These are phyloP conservation scores for Mactromeris polynyma DNA, from an alignment of 2,888 invertebrate species.

Conservation along the genomic window DNA sequence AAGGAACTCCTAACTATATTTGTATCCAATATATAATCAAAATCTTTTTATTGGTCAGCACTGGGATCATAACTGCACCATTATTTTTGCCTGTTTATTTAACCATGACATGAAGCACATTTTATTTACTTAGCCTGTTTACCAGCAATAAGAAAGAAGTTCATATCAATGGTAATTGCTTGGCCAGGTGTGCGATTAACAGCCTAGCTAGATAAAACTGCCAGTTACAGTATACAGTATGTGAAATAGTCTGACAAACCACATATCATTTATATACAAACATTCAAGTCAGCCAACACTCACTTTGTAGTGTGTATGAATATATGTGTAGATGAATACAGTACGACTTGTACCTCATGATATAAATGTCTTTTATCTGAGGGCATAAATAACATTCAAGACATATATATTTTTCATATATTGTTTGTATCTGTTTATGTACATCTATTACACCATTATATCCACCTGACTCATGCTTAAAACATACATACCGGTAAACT, in stretches of 20 bases:
- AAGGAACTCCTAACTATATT: too few relatives aligned
- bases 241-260: slow-evolving; percentile 29
- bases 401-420: too few relatives aligned
- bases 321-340: neutral
- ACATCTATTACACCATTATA: too few relatives aligned
- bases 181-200: slow-evolving; percentile 56
- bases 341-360: neutral
- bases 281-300: neutral
- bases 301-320: neutral
- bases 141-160: slow-evolving; percentile 13
- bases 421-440: too few relatives aligned
- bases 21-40: too few relatives aligned
- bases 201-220: slow-evolving; percentile 48
- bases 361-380: too few relatives aligned
- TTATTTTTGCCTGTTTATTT: neutral
- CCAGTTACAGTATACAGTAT: slow-evolving; percentile 32
- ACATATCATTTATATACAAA: slow-evolving; percentile 26
- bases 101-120: neutral
- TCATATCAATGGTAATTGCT: slow-evolving; percentile 50
- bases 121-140: neutral
- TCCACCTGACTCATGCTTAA: too few relatives aligned
- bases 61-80: too few relatives aligned
- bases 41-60: too few relatives aligned
- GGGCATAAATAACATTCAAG: too few relatives aligned
- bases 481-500: too few relatives aligned